Conservation (phyloP, 1,140 invertebrate species). For the Hydropsyche tenuis region DNA sequence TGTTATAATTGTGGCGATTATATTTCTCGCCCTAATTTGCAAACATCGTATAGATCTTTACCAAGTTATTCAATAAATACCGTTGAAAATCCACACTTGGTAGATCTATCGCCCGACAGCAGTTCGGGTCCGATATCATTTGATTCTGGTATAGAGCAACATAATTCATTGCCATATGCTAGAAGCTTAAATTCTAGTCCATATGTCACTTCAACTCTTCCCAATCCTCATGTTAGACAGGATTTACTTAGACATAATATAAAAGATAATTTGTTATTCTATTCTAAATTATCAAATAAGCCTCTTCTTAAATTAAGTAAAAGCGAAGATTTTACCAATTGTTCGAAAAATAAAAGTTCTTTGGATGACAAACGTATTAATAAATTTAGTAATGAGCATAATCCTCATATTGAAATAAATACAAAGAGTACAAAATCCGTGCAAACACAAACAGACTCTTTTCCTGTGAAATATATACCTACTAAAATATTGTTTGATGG, state of each 20-base stretch:
- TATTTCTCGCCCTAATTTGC: slow-evolving; percentile 19
- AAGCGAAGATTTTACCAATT: neutral
- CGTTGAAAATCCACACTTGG: slow-evolving; percentile 37
- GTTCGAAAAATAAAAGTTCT: neutral
- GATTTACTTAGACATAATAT: slow-evolving; percentile 35
- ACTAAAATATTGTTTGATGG: slow-evolving; percentile 41
- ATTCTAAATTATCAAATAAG: slow-evolving; percentile 16
- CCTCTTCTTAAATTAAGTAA: neutral
- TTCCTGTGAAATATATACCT: slow-evolving; percentile 43
- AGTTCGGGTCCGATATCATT: slow-evolving; percentile 50
- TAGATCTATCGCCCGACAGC: slow-evolving; percentile 46
- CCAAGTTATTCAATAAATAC: slow-evolving; percentile 40
- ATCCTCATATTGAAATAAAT: neutral
- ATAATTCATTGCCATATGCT: slow-evolving; percentile 47
- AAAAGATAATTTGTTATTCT: slow-evolving; percentile 26
- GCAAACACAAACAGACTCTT: slow-evolving; percentile 46
- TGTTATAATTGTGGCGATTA: slow-evolving; percentile 48
- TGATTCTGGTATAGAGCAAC: slow-evolving; percentile 49
- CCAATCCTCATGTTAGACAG: slow-evolving; percentile 28
- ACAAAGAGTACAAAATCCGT: slow-evolving; percentile 40
- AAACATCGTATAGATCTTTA: slow-evolving; percentile 40
- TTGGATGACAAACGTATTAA: neutral
- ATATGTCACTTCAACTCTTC: slow-evolving; percentile 28
- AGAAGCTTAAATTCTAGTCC: slow-evolving; percentile 49
- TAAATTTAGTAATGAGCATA: slow-evolving; percentile 19